Base-by-base conservation (phyloP, 2,797 vertebrate genomes). In the Xiphophorus birchmanni region DNA sequence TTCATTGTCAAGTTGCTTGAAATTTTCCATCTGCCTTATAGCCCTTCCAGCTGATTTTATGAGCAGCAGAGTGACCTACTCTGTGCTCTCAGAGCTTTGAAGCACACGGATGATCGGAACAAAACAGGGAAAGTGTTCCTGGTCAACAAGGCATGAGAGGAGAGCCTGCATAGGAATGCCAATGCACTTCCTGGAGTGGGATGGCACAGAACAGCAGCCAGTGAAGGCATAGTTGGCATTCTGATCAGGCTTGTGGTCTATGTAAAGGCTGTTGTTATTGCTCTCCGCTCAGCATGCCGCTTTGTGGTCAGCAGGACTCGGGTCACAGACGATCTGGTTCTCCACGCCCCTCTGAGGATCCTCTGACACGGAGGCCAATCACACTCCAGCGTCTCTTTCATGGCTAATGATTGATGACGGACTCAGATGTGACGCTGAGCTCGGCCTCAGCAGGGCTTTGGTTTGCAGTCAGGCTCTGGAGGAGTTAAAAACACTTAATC, bases 161-260 rank as follows among this genome's bases (percentile, higher is more conserved):
- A 78, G 74, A 84, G 72, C 9, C 35, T 88, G 82, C 81, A 84
- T 88, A 72, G 83, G 74, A 88, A 92, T 93, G 89, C 89, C 90
- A 94, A 93, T 93, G 75, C 50, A 80, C 91, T 93, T 93, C 91
- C 91, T 91, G 86, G 85, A 78, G 35, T 32, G 63, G 52, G 77
- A 76, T 52, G 65, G 81, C 81, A 21, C 71, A 45, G 81, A 87
- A 86, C 71, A 21, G 79, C 74, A 81, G 81, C 76, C 82, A 85
- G 83, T 67, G 75, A 79, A 83, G 44, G 73, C 89, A 82, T 90
- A 82, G 87, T 93, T 94, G 82, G 74, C 86, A 94, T 94, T 92
- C 90, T 81, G 82, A 84, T 90, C 94, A 93, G 91, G 90, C 86
- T 47, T 86, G 84, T 45, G 85, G 75, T 92, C 85, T 44, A 88